Percentiles rank a stretch among this genome's conserved stretches.
phyloP scores from a whole-genome alignment of 1,140 invertebrate genomes.

The Cyrtorhinus lividipennis region DNA sequence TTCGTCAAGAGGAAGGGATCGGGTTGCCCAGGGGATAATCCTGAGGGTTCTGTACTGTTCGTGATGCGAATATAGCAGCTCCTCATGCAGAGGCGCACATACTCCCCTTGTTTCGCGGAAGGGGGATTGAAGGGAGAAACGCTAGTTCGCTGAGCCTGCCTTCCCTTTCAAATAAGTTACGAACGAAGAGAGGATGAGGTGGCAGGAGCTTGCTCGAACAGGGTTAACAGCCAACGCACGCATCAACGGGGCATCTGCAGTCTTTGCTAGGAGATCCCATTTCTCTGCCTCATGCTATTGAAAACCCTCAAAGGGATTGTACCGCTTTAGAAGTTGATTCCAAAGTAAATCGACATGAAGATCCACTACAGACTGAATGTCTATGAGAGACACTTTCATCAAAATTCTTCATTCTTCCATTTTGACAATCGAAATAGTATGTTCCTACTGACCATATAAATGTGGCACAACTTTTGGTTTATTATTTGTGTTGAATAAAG shows the following conservation, averaged over 20 bases:
- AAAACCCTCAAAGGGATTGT: neutral
- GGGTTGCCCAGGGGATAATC: neutral
- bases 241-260: slow-evolving; percentile 3
- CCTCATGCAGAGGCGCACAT: neutral
- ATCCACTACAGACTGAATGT: too few species aligned
- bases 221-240: neutral
- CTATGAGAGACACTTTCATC: too few species aligned
- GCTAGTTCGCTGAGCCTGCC: too few species aligned
- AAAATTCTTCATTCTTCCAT: too few species aligned
- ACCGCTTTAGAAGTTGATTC: too few species aligned
- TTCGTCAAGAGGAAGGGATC: neutral
- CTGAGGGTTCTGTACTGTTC: neutral
- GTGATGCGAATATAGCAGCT: neutral
- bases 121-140: too few species aligned
- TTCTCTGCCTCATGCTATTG: neutral
- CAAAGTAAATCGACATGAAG: too few species aligned
- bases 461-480: too few species aligned
- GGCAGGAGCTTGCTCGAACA: too few species aligned
- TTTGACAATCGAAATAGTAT: too few species aligned
- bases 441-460: too few species aligned
- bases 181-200: neutral
- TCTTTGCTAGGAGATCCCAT: neutral
- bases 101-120: neutral
- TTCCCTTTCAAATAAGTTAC: neutral
- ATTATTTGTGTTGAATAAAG: too few species aligned